Evolutionary conservation across 2,113 vertebrate species (phyloP).

Genomic region (Lasiurus borealis): DNA sequence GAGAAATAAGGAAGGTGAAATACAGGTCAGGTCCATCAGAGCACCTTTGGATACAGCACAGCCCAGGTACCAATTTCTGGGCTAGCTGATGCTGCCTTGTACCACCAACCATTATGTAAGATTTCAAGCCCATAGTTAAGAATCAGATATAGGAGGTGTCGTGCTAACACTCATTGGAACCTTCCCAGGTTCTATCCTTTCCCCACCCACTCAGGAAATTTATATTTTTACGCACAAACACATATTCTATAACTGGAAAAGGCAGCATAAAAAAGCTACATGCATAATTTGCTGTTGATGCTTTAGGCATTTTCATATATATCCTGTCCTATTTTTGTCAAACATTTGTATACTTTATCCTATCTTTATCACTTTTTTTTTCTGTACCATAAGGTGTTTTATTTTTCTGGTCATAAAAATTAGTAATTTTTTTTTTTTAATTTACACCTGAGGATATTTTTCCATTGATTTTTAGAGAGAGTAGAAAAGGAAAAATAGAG

Average conservation of each 20-base stretch:
- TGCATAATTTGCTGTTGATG: neutral
- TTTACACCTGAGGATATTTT: no score
- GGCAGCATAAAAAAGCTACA: neutral
- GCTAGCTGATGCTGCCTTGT: neutral
- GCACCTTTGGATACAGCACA: neutral
- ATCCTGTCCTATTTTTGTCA: neutral
- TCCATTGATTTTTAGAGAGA: no score
- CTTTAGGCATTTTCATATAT: neutral
- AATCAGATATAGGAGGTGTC: neutral
- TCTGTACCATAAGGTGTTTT: neutral
- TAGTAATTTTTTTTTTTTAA: neutral
- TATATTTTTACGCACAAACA: fast-evolving
- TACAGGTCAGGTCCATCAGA: neutral
- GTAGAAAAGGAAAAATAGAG: no score
- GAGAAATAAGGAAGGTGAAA: neutral
- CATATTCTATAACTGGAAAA: neutral
- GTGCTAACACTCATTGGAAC: neutral
- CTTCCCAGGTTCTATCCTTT: neutral
- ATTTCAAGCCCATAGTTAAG: neutral
- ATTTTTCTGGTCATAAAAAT: conserved; percentile 5
- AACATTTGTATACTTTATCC: neutral
- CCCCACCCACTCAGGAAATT: neutral
- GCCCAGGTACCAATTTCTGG: neutral
- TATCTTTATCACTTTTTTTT: neutral
- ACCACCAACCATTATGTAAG: neutral